phyloP scores from a whole-genome alignment of 2,113 vertebrate species.

The Spheniscus mendiculus region DNA sequence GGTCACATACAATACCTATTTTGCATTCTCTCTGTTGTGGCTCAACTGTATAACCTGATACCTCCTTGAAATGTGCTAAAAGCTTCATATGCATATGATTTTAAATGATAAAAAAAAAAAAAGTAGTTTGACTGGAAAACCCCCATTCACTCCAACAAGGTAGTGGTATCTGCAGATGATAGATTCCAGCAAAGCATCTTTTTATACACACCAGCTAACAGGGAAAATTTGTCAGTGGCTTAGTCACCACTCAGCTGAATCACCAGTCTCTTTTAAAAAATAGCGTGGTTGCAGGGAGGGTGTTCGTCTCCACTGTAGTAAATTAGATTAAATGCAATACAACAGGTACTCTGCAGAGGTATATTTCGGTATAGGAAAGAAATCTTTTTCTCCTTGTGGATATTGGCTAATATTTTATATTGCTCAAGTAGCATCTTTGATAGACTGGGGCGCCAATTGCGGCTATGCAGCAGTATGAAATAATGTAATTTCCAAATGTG shows the following conservation, averaged over 20 bases:
- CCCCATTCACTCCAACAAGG: neutral
- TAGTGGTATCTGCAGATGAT: neutral
- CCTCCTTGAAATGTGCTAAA: neutral
- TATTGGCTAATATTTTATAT: neutral
- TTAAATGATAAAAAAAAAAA: neutral
- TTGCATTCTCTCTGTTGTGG: neutral
- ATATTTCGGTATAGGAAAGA: neutral
- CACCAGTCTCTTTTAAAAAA: constrained; percentile 32
- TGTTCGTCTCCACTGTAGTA: neutral
- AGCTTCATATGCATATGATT: neutral
- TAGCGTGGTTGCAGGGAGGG: neutral
- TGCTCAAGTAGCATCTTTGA: neutral
- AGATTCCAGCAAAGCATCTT: constrained; percentile 1
- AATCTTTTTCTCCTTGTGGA: neutral
- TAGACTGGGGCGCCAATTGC: neutral
- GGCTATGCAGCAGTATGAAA: neutral
- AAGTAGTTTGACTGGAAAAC: neutral
- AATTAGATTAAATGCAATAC: constrained; percentile 12
- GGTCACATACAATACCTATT: neutral
- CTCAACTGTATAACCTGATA: neutral
- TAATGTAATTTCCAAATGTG: neutral
- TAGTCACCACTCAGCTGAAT: constrained; percentile 46
- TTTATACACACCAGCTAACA: constrained; percentile 17
- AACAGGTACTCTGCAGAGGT: neutral
- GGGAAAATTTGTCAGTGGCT: constrained; percentile 28